phyloP scores from a whole-genome alignment of 2,113 vertebrate species.

The Gallinago undulata region DNA sequence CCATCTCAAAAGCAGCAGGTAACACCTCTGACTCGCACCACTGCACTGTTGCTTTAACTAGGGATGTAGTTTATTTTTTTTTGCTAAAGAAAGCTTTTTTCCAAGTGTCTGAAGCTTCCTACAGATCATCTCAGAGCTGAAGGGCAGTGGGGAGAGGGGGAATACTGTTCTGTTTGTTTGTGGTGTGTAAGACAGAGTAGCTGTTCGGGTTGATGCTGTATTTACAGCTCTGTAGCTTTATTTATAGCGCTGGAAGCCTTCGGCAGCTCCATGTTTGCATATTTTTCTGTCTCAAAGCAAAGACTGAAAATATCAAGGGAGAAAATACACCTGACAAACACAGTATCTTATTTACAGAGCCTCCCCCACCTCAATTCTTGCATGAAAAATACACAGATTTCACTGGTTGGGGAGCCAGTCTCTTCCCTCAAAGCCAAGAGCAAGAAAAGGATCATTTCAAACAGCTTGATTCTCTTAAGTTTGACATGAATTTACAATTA shows the following conservation, averaged over 20 bases:
- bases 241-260: neutral
- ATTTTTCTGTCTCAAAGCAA: neutral
- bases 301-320: neutral
- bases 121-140: neutral
- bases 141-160: fast-evolving
- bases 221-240: neutral
- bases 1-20: neutral
- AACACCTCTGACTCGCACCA: neutral
- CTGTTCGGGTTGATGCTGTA: neutral
- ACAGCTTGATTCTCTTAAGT: neutral
- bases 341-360: neutral
- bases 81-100: neutral
- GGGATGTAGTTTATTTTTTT: neutral
- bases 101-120: neutral
- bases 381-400: neutral
- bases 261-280: neutral
- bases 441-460: neutral
- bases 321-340: neutral
- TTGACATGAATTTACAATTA: neutral
- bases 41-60: neutral
- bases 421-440: neutral
- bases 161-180: neutral
- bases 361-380: neutral
- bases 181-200: neutral
- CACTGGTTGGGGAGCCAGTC: neutral